These are phyloP conservation scores for Buphagus erythrorhynchus DNA, from an alignment of 2,797 vertebrate genomes.

Conservation along the genomic window DNA sequence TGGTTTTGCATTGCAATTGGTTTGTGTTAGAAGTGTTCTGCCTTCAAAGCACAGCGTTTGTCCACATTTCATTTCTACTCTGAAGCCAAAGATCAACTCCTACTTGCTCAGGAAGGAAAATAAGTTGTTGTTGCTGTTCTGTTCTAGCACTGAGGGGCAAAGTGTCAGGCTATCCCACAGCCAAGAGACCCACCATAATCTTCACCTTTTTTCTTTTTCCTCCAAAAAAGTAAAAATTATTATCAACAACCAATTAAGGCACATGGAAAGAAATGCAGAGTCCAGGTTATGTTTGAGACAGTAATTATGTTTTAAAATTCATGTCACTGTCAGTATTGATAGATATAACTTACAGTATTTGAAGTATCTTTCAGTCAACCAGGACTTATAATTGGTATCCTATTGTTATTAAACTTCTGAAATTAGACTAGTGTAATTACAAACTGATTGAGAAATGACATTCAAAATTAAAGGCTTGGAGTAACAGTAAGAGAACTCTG, in stretches of 20 bases:
- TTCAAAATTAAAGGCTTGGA: neutral
- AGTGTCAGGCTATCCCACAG: neutral
- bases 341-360: neutral
- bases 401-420: neutral
- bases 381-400: neutral
- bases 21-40: neutral
- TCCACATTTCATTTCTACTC: neutral
- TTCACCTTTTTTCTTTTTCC: neutral
- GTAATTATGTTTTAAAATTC: neutral
- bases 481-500: neutral
- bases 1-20: neutral
- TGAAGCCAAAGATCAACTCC: neutral
- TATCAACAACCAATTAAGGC: neutral
- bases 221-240: neutral
- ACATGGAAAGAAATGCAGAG: neutral
- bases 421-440: neutral
- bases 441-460: neutral
- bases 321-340: neutral
- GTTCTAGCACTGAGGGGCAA: neutral
- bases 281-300: neutral
- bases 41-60: neutral
- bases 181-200: neutral
- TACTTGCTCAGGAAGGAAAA: neutral
- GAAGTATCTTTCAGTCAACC: neutral
- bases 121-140: neutral